Evolutionary conservation across 2,888 invertebrate species (phyloP).

Genomic region (Meiosimyza decipiens): DNA sequence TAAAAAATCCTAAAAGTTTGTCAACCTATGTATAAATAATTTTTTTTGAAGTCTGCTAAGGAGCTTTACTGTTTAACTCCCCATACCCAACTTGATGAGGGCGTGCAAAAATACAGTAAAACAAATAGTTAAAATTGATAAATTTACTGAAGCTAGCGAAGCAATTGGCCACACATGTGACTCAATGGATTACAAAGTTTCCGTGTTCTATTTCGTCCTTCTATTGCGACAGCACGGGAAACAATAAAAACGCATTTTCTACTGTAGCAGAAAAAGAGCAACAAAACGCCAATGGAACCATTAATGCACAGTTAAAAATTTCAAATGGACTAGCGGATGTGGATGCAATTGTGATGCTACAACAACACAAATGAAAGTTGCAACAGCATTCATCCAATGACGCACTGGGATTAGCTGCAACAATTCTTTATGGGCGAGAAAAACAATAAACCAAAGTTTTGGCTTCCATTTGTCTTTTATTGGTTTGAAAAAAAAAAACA

Average conservation of each 20-base stretch:
- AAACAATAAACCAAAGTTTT: conserved; percentile 50
- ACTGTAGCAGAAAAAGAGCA: conserved; percentile 4
- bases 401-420: conserved; percentile 33
- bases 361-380: conserved; percentile 3
- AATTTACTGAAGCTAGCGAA: conserved; percentile 21
- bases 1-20: no score
- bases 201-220: not conserved
- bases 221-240: not conserved
- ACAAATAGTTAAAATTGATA: conserved; percentile 25
- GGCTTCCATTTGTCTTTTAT: conserved; percentile 50
- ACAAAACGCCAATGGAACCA: conserved; percentile 29
- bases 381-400: conserved; percentile 15
- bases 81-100: no score
- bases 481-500: conserved; percentile 34
- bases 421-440: conserved; percentile 40
- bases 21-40: no score
- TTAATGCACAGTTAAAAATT: conserved; percentile 50
- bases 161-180: conserved; percentile 34
- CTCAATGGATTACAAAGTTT: conserved; percentile 24
- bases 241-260: conserved; percentile 28
- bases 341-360: conserved; percentile 30
- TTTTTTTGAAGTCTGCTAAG: no score
- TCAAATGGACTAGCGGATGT: conserved; percentile 43
- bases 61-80: no score
- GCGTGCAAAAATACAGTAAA: no score